Conservation (phyloP, 1,140 invertebrate genomes). For the Laodelphax striatellus region DNA sequence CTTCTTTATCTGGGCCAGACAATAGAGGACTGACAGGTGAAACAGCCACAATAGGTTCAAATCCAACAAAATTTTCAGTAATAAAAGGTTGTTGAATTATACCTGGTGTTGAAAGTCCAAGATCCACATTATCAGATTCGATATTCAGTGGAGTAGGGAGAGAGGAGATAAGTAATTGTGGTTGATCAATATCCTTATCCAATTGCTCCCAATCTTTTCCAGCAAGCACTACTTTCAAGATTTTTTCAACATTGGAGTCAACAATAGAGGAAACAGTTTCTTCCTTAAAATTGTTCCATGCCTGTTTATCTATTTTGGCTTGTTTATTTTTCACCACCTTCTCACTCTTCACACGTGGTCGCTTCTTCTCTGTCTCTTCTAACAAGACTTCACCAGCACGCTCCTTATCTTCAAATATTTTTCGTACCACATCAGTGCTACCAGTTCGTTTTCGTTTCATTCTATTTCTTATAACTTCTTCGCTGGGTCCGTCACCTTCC, state of each 20-base stretch:
- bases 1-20: conserved; percentile 35
- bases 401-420: conserved; percentile 68
- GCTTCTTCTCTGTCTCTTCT: conserved; percentile 28
- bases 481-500: conserved; percentile 50
- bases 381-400: conserved; percentile 45
- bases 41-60: conserved; percentile 47
- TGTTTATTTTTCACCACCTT: background rate
- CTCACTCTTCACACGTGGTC: conserved; percentile 17
- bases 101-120: conserved; percentile 26
- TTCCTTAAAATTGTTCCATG: conserved; percentile 6
- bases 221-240: conserved; percentile 1
- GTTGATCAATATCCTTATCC: conserved; percentile 35
- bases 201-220: conserved; percentile 29
- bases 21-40: conserved; percentile 45
- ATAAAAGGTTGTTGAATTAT: conserved; percentile 31
- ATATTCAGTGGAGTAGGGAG: no score
- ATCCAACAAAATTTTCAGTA: conserved; percentile 39
- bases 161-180: background rate
- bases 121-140: conserved; percentile 33
- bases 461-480: conserved; percentile 38
- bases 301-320: background rate
- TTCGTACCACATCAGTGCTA: conserved; percentile 34
- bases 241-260: background rate
- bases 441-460: conserved; percentile 45
- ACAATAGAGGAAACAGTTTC: background rate